Conservation (phyloP, 1,140 invertebrate genomes). For the Heliothis virescens region DNA sequence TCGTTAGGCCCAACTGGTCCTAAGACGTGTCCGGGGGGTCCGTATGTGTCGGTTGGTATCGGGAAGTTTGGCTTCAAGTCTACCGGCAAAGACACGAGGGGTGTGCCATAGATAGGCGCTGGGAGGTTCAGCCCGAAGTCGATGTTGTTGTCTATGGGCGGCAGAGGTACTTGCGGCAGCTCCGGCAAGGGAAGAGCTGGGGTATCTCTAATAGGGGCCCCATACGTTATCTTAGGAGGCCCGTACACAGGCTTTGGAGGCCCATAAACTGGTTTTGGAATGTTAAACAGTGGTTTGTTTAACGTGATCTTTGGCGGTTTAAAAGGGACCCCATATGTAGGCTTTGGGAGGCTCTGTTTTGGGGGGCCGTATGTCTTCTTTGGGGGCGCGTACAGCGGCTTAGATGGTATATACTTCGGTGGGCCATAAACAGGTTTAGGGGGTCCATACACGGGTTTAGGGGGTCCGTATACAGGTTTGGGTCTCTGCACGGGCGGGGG, state of each 20-base stretch:
- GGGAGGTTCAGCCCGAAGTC: conserved; percentile 81
- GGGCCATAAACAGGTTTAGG: conserved; percentile 78
- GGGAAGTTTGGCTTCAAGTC: conserved; percentile 85
- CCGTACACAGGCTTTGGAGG: conserved; percentile 72
- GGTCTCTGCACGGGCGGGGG: conserved; percentile 81
- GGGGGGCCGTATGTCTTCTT: conserved; percentile 82
- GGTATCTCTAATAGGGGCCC: conserved; percentile 70
- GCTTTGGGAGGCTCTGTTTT: conserved; percentile 81
- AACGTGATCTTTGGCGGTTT: conserved; percentile 77
- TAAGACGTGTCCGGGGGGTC: conserved; percentile 77
- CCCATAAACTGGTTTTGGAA: conserved; percentile 73
- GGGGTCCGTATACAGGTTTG: conserved; percentile 72
- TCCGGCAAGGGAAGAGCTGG: conserved; percentile 50
- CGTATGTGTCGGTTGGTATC: conserved; percentile 80
- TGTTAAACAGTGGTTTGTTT: conserved; percentile 67
- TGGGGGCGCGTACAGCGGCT: conserved; percentile 79
- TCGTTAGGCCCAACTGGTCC: conserved; percentile 76
- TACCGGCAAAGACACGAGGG: conserved; percentile 78
- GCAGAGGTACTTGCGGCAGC: conserved; percentile 54
- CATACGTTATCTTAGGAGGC: conserved; percentile 70
- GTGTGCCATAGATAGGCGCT: conserved; percentile 82
- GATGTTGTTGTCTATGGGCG: conserved; percentile 63
- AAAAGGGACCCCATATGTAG: conserved; percentile 73
- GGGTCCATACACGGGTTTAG: conserved; percentile 78
- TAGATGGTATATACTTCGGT: conserved; percentile 74